Evolutionary conservation across 2,888 invertebrate species (phyloP), one percentile per base, ranked within the genome.

Genomic region (Lomographa bimaculata): DNA sequence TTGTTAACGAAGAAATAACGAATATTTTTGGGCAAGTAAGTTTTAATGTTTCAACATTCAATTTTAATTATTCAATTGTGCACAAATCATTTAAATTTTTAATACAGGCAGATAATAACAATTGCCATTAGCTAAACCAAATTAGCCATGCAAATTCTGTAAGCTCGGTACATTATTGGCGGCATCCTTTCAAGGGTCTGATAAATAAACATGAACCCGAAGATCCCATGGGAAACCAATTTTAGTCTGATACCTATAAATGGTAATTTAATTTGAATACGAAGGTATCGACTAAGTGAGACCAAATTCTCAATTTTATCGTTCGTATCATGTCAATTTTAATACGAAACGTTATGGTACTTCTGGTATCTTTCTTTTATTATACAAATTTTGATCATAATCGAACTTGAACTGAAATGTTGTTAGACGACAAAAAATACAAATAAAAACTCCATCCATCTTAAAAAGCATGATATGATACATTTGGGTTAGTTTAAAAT

Each of bases 131-230:
- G 32, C 33, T 49, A 62, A 66, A 47, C 36, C 34, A 57, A 70
- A 76, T 79, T 73, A 77, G 70, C 60, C 55, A 79, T 76, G 79
- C 67, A 72, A 79, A 80, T 79, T 69, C 75, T 66, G 69, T 66
- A 77, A 77, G 75, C 77, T 68, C 54, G 59, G 72, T 63, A 61
- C 75, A 76, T 74, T 72, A 75, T 76, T 32, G 60, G 51, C 64
- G 65, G n/a, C 60, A 71, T 76, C 76, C 74, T 71, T 71, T 76
- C 66, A 66, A 74, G 75, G 75, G 76, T 67, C 79, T 79, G 62
- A 77, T 81, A 84, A 82, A 83, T 83, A 82, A 78, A 82, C 83
- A 82, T 83, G 78, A 82, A 66, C 58, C 58, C 64, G 58, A 71
- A 61, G 65, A 65, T 62, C 68, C 68, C 64, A 71, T 63, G 64